Evolutionary conservation across 2,797 vertebrate species (phyloP).

Genomic region (Anguilla obscura): DNA sequence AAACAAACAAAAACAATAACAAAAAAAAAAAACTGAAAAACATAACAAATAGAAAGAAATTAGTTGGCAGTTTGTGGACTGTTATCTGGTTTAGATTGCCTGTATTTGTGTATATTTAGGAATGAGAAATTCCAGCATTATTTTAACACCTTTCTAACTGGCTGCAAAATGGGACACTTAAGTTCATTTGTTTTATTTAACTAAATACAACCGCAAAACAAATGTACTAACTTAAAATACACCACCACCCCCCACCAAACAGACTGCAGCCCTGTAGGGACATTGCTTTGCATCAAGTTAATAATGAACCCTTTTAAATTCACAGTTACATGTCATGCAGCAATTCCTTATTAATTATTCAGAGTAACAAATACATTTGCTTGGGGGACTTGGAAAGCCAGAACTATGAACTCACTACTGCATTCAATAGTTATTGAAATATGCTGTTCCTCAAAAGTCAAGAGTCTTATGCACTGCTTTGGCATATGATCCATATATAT

Average conservation of each 20-base stretch:
- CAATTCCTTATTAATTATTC: neutral
- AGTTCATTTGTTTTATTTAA: neutral
- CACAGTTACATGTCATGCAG: neutral
- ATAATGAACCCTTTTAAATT: slow-evolving; percentile 3
- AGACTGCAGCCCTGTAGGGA: neutral
- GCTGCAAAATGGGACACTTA: neutral
- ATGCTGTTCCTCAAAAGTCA: neutral
- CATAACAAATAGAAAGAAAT: too few relatives aligned
- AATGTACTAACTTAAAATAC: neutral
- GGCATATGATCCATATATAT: neutral
- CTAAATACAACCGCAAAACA: neutral
- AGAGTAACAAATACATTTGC: slow-evolving; percentile 4
- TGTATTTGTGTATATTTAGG: neutral
- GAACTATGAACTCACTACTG: neutral
- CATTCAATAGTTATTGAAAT: neutral
- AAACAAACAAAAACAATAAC: too few relatives aligned
- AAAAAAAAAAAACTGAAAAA: too few relatives aligned
- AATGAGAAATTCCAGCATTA: neutral
- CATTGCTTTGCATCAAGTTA: neutral
- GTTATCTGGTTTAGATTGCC: neutral
- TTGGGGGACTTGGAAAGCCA: neutral
- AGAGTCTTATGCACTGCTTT: neutral
- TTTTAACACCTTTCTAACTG: neutral
- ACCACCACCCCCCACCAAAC: neutral
- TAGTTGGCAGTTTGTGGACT: too few relatives aligned